A percentile compares a stretch with the other conserved stretches of the same genome.
Conservation (phyloP, 2,797 vertebrate genomes). For the Galaxias olidus region DNA sequence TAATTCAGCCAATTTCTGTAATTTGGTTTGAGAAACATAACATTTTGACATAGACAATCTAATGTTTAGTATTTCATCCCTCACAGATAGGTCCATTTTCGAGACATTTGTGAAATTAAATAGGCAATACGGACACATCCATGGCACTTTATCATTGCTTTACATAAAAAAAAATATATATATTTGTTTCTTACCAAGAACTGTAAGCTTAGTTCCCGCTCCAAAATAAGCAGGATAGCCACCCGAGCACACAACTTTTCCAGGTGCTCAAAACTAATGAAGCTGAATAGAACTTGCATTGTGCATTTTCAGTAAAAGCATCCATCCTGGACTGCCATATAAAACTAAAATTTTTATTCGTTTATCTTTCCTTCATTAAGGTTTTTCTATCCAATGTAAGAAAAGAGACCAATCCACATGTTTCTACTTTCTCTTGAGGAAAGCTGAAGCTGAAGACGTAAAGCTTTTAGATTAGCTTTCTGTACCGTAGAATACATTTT, state of each 20-base stretch:
- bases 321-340: too few species aligned
- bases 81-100: not conserved
- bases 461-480: constrained; percentile 21
- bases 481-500: constrained; percentile 20
- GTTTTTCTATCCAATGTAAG: too few species aligned
- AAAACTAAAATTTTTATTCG: too few species aligned
- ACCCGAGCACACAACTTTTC: not conserved
- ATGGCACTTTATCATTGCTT: not conserved
- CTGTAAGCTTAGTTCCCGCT: constrained; percentile 47
- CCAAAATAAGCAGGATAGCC: constrained; percentile 43
- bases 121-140: not conserved
- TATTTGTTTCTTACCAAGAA: constrained; percentile 43
- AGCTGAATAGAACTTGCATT: too few species aligned
- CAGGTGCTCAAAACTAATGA: not conserved
- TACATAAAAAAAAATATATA: not conserved
- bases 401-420: too few species aligned
- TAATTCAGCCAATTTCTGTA: not conserved
- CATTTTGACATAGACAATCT: not conserved
- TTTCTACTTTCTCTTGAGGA: too few species aligned
- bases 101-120: not conserved
- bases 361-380: too few species aligned
- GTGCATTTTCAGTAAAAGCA: too few species aligned
- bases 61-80: not conserved
- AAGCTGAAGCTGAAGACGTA: too few species aligned
- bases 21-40: not conserved